These are phyloP conservation scores for Alitta virens DNA, from an alignment of 2,888 invertebrate genomes.

Conservation along the genomic window DNA sequence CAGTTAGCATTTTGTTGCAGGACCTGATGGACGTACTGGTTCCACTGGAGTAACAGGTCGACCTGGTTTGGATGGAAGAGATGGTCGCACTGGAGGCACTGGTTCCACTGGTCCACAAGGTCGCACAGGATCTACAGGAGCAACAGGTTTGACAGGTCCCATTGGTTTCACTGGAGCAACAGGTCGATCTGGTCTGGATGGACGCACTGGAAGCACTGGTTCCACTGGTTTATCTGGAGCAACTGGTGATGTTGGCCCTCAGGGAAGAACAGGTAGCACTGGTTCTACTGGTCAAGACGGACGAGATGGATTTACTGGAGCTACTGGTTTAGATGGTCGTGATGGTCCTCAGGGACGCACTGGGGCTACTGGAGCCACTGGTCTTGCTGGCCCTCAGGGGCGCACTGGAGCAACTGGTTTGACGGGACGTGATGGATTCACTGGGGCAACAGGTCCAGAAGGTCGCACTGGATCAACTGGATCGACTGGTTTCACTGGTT, in stretches of 20 bases:
- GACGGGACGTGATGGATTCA: conserved; percentile 9
- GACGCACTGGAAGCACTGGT: conserved; percentile 4
- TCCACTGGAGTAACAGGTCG: conserved; percentile 10
- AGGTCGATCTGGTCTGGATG: neutral
- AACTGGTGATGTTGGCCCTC: conserved; percentile 10
- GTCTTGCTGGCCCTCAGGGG: conserved; percentile 1
- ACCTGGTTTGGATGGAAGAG: conserved; percentile 3
- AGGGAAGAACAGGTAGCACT: conserved; percentile 10
- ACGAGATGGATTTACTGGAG: conserved; percentile 14
- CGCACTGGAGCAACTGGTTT: neutral
- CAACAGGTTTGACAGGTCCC: neutral
- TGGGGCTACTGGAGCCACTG: conserved; percentile 10
- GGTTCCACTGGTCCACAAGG: conserved; percentile 9
- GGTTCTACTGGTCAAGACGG: conserved; percentile 9
- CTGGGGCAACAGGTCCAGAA: conserved; percentile 1
- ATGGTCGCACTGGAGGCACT: conserved; percentile 18
- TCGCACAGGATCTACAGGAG: neutral
- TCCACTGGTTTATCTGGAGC: conserved; percentile 10
- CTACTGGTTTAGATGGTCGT: conserved; percentile 13
- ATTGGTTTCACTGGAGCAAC: neutral
- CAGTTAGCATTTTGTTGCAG: conserved; percentile 4
- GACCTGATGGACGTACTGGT: conserved; percentile 23
- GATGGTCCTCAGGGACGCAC: conserved; percentile 4
- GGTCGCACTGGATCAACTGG: conserved; percentile 14
- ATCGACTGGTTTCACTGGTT: conserved; percentile 10